Evolutionary conservation across 2,113 vertebrate genomes (phyloP), one percentile per base, ranked within the genome.

Genomic region (Mobula birostris): DNA sequence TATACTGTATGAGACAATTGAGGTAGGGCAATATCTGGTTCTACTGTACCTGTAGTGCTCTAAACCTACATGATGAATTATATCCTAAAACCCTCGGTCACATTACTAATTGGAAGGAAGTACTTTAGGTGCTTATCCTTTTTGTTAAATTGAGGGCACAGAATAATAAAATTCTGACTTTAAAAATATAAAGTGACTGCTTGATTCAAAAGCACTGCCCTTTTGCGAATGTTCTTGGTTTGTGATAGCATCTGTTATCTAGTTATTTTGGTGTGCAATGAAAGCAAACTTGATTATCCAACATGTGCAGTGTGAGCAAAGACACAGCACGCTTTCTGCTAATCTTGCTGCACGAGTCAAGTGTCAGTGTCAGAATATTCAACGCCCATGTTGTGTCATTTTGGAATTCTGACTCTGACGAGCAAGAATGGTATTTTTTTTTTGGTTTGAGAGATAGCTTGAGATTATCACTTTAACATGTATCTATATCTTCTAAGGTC

Each of bases 401-500:
- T 48, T 48, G 48, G 48, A 48, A 48, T 48, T 48, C 48, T 48
- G 48, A 48, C 48, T 48, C 48, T 48, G 27, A 4, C 29, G 9
- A 85, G 48, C n/a, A 72, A 15, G 19, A n/a, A 8, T 14, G 21
- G 3, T 29, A 32, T 70, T 5, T 72, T 68, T 7, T 61, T 63
- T 29, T 56, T 83, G 2, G 56, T 83, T 56, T 90, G 61, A 90
- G 58, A 36, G 27, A 9, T 68, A 8, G 21, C 66, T 61, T 93
- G 66, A 91, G 17, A 68, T 9, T 21, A 83, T 24, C 56, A 27
- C 0, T 83, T 79, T 61, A 61, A 72, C 7, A 56, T 15, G 56
- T 2, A 77, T 21, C 40, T 94, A 21, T 12, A 19, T 27, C 2
- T 56, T 94, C 19, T 94, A 14, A 99, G 99, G 98, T 96, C 97